Conservation (phyloP, 2,797 vertebrate species). For the Limosa lapponica region DNA sequence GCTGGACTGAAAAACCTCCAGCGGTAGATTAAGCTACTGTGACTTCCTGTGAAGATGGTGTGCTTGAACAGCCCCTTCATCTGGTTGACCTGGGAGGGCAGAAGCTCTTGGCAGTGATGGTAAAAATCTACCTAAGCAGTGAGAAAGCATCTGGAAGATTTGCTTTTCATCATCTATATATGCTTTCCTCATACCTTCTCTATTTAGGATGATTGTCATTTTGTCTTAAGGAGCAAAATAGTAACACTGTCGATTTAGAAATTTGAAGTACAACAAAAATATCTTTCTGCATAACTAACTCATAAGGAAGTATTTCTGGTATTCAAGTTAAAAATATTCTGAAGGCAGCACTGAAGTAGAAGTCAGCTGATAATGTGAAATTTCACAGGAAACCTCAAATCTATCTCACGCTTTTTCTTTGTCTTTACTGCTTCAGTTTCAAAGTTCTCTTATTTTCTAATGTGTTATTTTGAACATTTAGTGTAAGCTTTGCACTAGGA, state of each 20-base stretch:
- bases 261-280: not conserved
- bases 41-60: not conserved
- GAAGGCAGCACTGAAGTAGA: not conserved
- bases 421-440: not conserved
- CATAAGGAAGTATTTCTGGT: not conserved
- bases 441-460: not conserved
- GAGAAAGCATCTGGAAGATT: not conserved
- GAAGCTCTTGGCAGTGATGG: not conserved
- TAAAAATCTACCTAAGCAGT: not conserved
- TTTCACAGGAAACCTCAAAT: slow-evolving; percentile 9
- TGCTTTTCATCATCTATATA: not conserved
- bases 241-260: not conserved
- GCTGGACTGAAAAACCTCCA: not conserved
- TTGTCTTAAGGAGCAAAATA: not conserved
- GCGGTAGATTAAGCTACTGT: not conserved
- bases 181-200: not conserved
- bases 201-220: not conserved
- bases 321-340: not conserved
- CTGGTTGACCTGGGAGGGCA: not conserved
- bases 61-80: not conserved
- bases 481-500: not conserved
- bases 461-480: not conserved
- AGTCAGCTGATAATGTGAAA: not conserved
- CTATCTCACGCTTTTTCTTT: not conserved
- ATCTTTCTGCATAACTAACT: not conserved